phyloP scores from a whole-genome alignment of 2,797 vertebrate genomes.

The Mormyrops boulengeri region DNA sequence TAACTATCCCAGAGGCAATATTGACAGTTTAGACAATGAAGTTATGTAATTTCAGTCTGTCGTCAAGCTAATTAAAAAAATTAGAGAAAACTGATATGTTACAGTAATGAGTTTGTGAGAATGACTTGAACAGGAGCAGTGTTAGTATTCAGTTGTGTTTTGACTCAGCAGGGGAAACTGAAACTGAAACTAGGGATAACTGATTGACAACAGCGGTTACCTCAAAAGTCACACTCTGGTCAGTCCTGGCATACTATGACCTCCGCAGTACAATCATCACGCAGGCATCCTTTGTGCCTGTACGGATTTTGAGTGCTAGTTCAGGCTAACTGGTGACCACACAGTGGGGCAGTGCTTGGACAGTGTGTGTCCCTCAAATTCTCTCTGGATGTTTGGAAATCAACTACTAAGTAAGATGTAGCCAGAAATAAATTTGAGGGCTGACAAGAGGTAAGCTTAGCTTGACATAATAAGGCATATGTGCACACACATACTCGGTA shows the following conservation, averaged over 20 bases:
- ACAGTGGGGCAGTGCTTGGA: conserved; percentile 4
- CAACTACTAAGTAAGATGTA: background rate
- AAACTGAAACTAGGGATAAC: background rate
- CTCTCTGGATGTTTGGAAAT: background rate
- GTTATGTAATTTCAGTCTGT: background rate
- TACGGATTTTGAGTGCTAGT: conserved; percentile 42
- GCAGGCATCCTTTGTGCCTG: conserved; percentile 40
- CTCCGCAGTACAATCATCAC: background rate
- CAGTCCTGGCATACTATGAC: conserved; percentile 6
- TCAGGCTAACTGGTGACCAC: conserved; percentile 6
- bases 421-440: background rate
- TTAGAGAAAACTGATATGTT: background rate
- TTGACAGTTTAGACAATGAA: background rate
- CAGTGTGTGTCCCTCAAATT: background rate
- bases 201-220: background rate
- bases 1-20: background rate
- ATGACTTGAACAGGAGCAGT: background rate
- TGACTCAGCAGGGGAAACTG: background rate
- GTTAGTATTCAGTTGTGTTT: background rate
- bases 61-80: background rate
- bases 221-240: background rate
- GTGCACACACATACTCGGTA: background rate
- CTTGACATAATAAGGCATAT: background rate
- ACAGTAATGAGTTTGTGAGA: background rate
- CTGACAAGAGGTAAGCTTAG: conserved; percentile 5